Evolutionary conservation across 1,140 invertebrate genomes (phyloP), one percentile per base, ranked within the genome.

Genomic region (Drosophila nannoptera): DNA sequence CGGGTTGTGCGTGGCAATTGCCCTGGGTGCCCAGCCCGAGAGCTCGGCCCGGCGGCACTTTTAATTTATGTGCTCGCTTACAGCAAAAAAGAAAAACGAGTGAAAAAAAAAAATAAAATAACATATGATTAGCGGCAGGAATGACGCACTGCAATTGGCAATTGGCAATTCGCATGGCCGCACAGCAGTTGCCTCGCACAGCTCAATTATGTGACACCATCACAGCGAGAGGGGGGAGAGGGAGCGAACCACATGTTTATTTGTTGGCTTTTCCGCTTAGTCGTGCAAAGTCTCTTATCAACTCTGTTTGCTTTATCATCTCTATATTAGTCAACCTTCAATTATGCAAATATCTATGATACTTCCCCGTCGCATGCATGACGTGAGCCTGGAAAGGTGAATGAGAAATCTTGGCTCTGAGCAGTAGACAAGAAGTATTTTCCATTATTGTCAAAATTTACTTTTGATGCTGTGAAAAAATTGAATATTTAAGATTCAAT

Each of bases 121-220:
- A 86, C 67, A 86, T 80, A 68, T 74, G 69, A 84, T 86, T 80
- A 80, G 69, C 62, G 32, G 40, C 62, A 46, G 46, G 53, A 63
- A 52, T 71, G 69, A 62, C 32, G 68, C 53, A 52, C 38, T 55
- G 16, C 60, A 29, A 45, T 45, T 50, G 49, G 49, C 53, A 63
- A 22, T 22, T 22, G 49, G 49, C 53, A 63, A 46, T 61, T 38
- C 12, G 40, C 49, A 22, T 42, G 59, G 58, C 48, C 61, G 7
- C 46, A 46, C 40, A 54, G 62, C 52, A 42, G 43, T 4, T 16
- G 60, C 60, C 35, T 43, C 43, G 33, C 83, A 83, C 84, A 52
- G 73, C 76, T 80, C 81, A 83, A 80, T 83, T 83, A 84, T 69
- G 74, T 70, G 80, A 80, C 81, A 83, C 64, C 55, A 75, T 65